Conservation (phyloP, 2,113 vertebrate species). For the Alosa alosa region DNA sequence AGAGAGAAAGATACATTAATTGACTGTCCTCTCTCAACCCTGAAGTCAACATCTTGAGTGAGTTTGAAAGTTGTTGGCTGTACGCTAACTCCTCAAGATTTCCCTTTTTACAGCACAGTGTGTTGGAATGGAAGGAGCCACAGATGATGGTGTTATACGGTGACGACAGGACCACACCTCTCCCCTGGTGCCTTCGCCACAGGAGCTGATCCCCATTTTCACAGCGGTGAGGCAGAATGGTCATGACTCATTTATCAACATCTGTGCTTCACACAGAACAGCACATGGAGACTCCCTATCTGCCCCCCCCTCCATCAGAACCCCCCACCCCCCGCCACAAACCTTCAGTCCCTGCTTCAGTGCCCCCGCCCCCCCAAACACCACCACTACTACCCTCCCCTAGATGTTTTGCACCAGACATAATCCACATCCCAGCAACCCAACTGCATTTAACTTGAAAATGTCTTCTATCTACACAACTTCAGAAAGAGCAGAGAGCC, state of each 20-base stretch:
- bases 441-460: neutral
- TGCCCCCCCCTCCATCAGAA: neutral
- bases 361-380: neutral
- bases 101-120: neutral
- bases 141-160: neutral
- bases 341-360: neutral
- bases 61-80: neutral
- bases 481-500: neutral
- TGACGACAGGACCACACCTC: neutral
- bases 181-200: neutral
- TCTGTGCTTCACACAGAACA: neutral
- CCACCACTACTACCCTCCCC: neutral
- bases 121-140: neutral
- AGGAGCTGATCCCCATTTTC: neutral
- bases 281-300: neutral
- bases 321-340: neutral
- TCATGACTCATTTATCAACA: conserved; percentile 18
- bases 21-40: neutral
- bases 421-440: neutral
- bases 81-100: neutral
- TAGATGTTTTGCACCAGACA: neutral
- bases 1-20: neutral
- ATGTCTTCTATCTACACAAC: neutral
- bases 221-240: neutral
- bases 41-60: neutral